Base-by-base conservation (phyloP, 1,140 invertebrate species). In the Brachionus rotundiformis region DNA sequence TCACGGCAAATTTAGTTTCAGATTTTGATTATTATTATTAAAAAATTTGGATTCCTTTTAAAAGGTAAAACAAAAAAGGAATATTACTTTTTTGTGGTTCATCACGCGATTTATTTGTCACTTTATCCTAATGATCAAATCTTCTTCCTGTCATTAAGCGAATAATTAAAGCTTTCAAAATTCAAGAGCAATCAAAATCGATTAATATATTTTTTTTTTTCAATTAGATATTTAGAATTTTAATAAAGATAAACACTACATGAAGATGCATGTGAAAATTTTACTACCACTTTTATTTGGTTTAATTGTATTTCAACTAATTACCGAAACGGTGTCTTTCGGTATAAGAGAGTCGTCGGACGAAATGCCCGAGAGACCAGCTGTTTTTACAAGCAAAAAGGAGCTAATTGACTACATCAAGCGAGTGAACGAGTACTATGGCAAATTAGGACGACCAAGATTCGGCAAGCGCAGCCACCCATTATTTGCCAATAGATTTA, bases 401-500 rank as follows among this genome's bases (percentile, higher is more conserved):
- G 79, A 81, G n/a, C 39, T 81, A 1, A 63, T 63, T 29, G 41
- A 81, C n/a, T 81, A 81, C 27, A 36, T 82, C 0, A 71, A 49
- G 16, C 41, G 59, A 19, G 31, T 82, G 13, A 59, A 82, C 44
- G 63, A 82, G 19, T 73, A 71, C 49, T 82, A 82, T 75, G 61
- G 49, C 0, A 61, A 68, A 16, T 16, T 39, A 41, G 81, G 81
- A 31, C 39, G 81, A 29, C 36, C 81, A 44, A 33, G 81, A 41
- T 82, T 82, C n/a, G 81, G 81, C 11, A 73, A 73, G 19, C 33
- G 68, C 23, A 44, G 19, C 61, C 23, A 54, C 8, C 47, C 19
- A 54, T 54, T 54, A 25, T 54, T 54, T 54, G 47, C n/a, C 8
- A 54, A 8, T 19, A 19, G 8, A 23, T 54, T 54, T 25, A 54